Base-by-base conservation (phyloP, 2,888 invertebrate genomes). In the Spodoptera littoralis region DNA sequence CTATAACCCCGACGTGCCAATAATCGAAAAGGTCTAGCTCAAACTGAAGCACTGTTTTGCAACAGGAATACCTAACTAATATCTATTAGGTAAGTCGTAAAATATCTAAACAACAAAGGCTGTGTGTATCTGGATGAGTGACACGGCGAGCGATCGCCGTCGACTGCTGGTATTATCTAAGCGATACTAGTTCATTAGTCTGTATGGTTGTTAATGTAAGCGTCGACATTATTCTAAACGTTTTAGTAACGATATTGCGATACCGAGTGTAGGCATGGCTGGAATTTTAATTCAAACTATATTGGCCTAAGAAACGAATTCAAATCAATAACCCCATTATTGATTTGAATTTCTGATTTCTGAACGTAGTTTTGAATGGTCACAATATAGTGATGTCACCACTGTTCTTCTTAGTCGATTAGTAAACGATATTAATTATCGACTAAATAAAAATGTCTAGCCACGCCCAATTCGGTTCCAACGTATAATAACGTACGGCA, bases 121-220 rank as follows among this genome's bases (percentile, higher is more conserved):
- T 74, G 63, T 75, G 70, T 52, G 30, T 78, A 69, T 79, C 73
- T 81, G 70, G 66, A 60, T 68, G 70, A 65, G 73, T 57, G 47
- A 71, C 73, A 76, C 66, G 80, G 80, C 69, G 70, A 63, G 49
- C 22, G 46, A 76, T 65, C 60, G 82, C 80, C 79, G 76, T 80
- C 74, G 88, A 88, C 85, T 87, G 87, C 82, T 84, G 80, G 65
- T 55, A 69, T 69, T 60, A 74, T 81, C 78, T 84, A 83, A 81
- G 76, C 79, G 81, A 85, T 84, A 84, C 82, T 84, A 85, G 85
- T 85, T 85, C 84, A 84, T 80, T 85, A 86, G 79, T 78, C 75
- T 73, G 70, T 80, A 77, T 50, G 60, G 54, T 74, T 74, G 18
- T 67, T 79, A 73, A 57, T 27, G 11, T 73, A 70, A 79, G 68